Conservation (phyloP, 1,140 invertebrate species). For the Metopolophium dirhodum region DNA sequence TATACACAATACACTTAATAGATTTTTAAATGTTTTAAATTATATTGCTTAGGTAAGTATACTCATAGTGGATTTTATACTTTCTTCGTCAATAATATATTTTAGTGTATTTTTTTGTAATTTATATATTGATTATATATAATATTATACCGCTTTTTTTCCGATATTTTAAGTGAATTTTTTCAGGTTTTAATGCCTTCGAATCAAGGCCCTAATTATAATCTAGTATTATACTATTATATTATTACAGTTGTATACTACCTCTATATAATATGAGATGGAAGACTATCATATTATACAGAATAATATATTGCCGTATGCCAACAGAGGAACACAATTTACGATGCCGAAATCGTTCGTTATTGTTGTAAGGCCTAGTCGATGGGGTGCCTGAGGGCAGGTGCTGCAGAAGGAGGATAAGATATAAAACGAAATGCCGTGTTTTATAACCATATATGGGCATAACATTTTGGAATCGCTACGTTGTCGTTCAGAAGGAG, state of each 20-base stretch:
- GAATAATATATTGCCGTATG: not conserved
- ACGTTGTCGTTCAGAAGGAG: not conserved
- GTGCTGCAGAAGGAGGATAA: not conserved
- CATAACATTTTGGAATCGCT: not conserved
- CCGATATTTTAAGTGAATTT: too few relatives aligned
- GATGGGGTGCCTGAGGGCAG: not conserved
- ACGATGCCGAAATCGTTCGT: not conserved
- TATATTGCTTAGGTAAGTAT: too few relatives aligned
- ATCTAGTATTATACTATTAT: too few relatives aligned
- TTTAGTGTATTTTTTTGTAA: too few relatives aligned
- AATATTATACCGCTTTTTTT: too few relatives aligned
- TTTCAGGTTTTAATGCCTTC: not conserved
- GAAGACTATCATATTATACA: not conserved
- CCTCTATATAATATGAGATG: too few relatives aligned
- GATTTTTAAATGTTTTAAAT: not conserved
- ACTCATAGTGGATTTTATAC: too few relatives aligned
- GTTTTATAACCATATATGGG: not conserved
- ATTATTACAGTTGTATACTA: too few relatives aligned
- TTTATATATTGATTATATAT: too few relatives aligned
- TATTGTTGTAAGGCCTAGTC: not conserved
- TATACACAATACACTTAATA: too few relatives aligned
- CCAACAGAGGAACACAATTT: not conserved
- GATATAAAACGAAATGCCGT: not conserved
- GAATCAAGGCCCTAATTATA: too few relatives aligned
- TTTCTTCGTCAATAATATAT: too few relatives aligned